Base-by-base conservation (phyloP, 2,113 vertebrate species). In the Otocyon megalotis region DNA sequence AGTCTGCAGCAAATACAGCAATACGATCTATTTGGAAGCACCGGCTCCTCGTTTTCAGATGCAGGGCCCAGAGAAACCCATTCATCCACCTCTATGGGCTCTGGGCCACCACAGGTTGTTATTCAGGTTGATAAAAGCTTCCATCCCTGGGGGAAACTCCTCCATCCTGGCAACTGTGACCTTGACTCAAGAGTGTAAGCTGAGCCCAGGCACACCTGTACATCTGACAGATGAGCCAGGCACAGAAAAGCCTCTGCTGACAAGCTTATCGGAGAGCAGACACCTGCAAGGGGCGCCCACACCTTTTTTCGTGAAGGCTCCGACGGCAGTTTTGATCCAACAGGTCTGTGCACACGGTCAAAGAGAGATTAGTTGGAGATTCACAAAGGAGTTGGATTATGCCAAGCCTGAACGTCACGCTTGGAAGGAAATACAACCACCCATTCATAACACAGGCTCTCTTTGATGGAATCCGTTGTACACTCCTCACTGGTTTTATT, bases 191-290 rank as follows among this genome's bases (percentile, higher is more conserved):
- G 77, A 20, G 50, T 91, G 97, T 96, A 98, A 98, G 72, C 86
- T 77, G 97, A 98, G 86, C 96, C 86, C 56, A 26, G 76, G 82
- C 95, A 93, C 97, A 98, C 97, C 98, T 98, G 98, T 96, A 86
- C 62, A 13, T 85, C 94, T 97, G 97, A 97, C 94, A 97, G 95
- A 83, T 26, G 94, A 97, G 82, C 84, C 4, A 0, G 71, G 76
- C 56, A 19, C 90, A 86, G 92, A 79, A 93, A 92, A 97, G 95
- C 96, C 84, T 94, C 92, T n/a, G 43, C 76, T 96, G 97, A 98
- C 97, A 97, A 95, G 96, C 97, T 97, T 90, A 96, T 88, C n/a
- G 0, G 88, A 93, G 92, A 69, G 60, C 81, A 83, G 97, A 97
- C 98, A 96, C 97, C 98, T 98, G 97, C 96, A 86, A 76, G 53